phyloP scores from a whole-genome alignment of 2,113 vertebrate genomes.

The Hassar affinis region DNA sequence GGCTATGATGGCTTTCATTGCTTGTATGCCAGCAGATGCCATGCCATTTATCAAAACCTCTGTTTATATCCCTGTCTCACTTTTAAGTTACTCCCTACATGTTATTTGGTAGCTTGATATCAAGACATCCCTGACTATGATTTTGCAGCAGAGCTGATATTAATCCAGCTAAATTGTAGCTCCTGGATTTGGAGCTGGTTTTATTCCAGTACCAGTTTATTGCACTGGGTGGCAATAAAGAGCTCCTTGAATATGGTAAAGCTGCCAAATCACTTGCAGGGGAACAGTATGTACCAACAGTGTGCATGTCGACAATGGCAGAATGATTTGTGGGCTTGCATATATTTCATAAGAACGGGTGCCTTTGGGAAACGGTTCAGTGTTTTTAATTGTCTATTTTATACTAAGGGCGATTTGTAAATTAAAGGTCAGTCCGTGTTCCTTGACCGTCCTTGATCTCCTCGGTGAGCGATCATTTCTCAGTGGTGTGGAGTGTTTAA shows the following conservation, averaged over 20 bases:
- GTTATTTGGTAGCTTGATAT: background rate
- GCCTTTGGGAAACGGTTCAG: background rate
- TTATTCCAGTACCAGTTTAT: background rate
- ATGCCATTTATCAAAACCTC: background rate
- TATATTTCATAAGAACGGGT: background rate
- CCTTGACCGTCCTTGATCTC: background rate
- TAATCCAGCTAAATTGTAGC: background rate
- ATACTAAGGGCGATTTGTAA: background rate
- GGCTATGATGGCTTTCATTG: background rate
- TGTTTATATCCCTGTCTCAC: background rate
- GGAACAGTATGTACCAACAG: conserved; percentile 1
- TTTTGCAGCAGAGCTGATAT: background rate
- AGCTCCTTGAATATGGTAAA: background rate
- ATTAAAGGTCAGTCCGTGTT: background rate
- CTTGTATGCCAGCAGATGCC: background rate
- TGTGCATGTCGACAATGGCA: background rate
- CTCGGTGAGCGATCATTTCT: background rate
- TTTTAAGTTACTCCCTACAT: background rate
- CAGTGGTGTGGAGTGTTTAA: background rate
- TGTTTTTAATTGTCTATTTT: conserved; percentile 17
- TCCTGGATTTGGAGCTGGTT: background rate
- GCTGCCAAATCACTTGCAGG: background rate
- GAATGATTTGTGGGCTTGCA: background rate
- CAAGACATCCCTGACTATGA: background rate
- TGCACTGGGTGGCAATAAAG: conserved; percentile 40